phyloP scores from a whole-genome alignment of 2,113 vertebrate species.

The Hemibagrus wyckioides region DNA sequence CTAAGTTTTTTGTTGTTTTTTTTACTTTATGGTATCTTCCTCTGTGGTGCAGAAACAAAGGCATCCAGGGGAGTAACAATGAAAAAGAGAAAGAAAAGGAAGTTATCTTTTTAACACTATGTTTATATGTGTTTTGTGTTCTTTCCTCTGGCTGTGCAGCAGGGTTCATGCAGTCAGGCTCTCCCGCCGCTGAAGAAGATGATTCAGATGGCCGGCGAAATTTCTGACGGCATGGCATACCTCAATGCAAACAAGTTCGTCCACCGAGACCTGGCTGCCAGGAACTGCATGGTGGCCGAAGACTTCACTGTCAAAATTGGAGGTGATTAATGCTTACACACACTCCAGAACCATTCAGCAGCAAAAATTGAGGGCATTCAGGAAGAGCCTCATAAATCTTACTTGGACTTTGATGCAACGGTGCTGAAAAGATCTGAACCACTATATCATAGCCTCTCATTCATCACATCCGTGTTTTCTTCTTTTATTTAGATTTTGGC shows the following conservation, averaged over 20 bases:
- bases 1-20: not conserved
- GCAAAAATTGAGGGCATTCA: not conserved
- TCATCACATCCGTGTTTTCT: constrained; percentile 44
- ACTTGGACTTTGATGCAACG: not conserved
- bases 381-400: constrained; percentile 19
- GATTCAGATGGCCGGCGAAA: constrained; percentile 99
- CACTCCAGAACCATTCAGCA: not conserved
- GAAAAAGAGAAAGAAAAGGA: not conserved
- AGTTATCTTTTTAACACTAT: not conserved
- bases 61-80: not conserved
- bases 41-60: not conserved
- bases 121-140: constrained; percentile 2
- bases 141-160: constrained; percentile 48
- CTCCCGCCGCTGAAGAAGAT: constrained; percentile 97
- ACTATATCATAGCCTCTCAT: constrained; percentile 3
- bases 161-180: constrained; percentile 81
- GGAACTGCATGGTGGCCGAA: constrained; percentile 98
- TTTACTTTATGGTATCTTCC: not conserved
- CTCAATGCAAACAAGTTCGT: constrained; percentile 99
- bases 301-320: constrained; percentile 99
- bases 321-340: constrained; percentile 72
- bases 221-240: constrained; percentile 97
- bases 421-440: constrained; percentile 8
- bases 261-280: constrained; percentile 93
- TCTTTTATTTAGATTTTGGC: constrained; percentile 84